Base-by-base conservation (phyloP, 2,797 vertebrate genomes). In the Rallus crepitans region DNA sequence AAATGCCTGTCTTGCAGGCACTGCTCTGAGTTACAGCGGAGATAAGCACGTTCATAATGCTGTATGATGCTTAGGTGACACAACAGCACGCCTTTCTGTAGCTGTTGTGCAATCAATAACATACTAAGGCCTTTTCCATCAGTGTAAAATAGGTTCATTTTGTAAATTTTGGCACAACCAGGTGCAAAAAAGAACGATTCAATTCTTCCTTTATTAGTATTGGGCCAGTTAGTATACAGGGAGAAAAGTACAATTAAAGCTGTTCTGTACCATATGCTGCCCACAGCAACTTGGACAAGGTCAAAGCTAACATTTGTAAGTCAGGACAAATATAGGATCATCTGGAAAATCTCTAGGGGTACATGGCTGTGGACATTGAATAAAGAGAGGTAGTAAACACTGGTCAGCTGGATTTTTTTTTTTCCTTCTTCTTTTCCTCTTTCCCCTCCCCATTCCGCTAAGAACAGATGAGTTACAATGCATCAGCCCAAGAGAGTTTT, bases 231-330 rank as follows among this genome's bases (percentile, higher is more conserved):
- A 98, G 98, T 97, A 95, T 50, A 59, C 90, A 69, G 96, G 97
- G 98, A 98, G 97, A 97, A 98, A 98, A 98, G 98, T 98, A 98
- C 98, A 98, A 98, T 98, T 98, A 98, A 98, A 97, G 98, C 98
- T 97, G 98, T 98, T 98, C 96, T 55, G 93, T 97, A 97, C 98
- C 98, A 98, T 98, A 99, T 98, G 98, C 98, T 98, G 96, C 98
- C 98, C 97, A 96, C 98, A 98, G 94, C 98, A 97, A 93, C 82
- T 97, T 96, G 95, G 97, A 92, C 98, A 96, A 97, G 98, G 97
- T 98, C 97, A 97, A 98, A 98, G 98, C 93, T 97, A 68, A 82
- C 93, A 95, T 97, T 98, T 97, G 93, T 94, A 97, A 97, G 94
- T 91, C 93, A 96, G 89, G 97, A 86, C 97, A 98, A 98, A 98